Evolutionary conservation across 2,113 vertebrate species (phyloP), one percentile per base, ranked within the genome.

Genomic region (Noctilio leporinus): DNA sequence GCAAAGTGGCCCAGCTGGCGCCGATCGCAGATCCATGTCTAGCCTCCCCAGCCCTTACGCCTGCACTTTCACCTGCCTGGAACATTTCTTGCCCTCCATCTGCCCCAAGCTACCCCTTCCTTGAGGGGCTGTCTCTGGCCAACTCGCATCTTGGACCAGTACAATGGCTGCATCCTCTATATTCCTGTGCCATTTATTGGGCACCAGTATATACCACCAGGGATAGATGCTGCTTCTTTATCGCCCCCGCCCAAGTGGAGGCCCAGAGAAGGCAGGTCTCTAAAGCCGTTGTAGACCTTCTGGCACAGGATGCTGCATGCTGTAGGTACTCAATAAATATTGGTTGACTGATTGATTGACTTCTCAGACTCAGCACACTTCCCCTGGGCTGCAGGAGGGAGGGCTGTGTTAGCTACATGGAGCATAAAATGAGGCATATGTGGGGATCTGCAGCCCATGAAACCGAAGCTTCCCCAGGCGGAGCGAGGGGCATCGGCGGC

Each of bases 31-130:
- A 17, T 40, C 64, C 4, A 12, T 5, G 11, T 24, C 78, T 20
- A n/a, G 82, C 40, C 12, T 47, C 35, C 16, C 33, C 12, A 30
- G 49, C 5, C 75, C 30, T 82, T 30, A 17, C 4, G 0, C 11
- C 38, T 35, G 4, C 15, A 12, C 2, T 33, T 20, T 4, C 10
- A 0, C 17, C 1, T 8, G n/a, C 10, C 0, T 35, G 55, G 40
- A 47, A 38, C 2, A 8, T 78, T 78, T 38, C 38, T 19, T 1
- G 4, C 30, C 70, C 78, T 11, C 57, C 15, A 4, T 10, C 51
- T 43, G 83, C n/a, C n/a, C 47, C 9, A 0, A 17, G 12, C n/a
- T n/a, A 24, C 22, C 78, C 38, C 4, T 1, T 10, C 38, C 55
- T 53, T 51, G 26, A 19, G 45, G 47, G 72, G 64, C 35, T 45